phyloP scores from a whole-genome alignment of 1,140 invertebrate species.

The Euschistus heros region DNA sequence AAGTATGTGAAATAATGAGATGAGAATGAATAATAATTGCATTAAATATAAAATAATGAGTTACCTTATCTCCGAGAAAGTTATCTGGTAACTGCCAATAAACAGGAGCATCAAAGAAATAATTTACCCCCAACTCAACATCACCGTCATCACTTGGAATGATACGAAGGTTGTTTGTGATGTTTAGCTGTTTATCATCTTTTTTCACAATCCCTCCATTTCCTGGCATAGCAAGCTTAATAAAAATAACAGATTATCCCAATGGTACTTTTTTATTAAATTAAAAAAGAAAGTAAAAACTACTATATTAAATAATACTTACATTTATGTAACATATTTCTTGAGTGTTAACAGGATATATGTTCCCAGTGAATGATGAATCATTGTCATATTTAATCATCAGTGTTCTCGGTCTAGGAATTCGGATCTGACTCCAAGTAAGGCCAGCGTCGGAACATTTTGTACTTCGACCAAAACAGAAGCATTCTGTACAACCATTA shows the following conservation, averaged over 20 bases:
- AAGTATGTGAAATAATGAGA: neutral
- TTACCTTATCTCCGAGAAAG: constrained; percentile 76
- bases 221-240: constrained; percentile 40
- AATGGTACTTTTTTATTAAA: neutral
- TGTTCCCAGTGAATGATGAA: constrained; percentile 29
- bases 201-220: constrained; percentile 32
- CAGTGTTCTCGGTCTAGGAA: constrained; percentile 45
- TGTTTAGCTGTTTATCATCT: constrained; percentile 36
- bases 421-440: constrained; percentile 60
- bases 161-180: constrained; percentile 47
- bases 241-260: neutral
- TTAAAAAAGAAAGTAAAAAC: neutral
- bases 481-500: constrained; percentile 71
- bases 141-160: constrained; percentile 56
- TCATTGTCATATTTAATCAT: constrained; percentile 39
- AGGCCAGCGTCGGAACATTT: constrained; percentile 65
- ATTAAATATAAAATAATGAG: constrained; percentile 16
- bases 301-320: neutral
- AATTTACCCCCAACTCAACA: constrained; percentile 51
- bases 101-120: constrained; percentile 59
- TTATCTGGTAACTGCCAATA: constrained; percentile 75
- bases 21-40: neutral
- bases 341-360: constrained; percentile 37
- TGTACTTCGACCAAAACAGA: constrained; percentile 73
- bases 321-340: constrained; percentile 42